These are phyloP conservation scores for Acheta domesticus DNA, from an alignment of 2,888 invertebrate genomes.

Conservation along the genomic window DNA sequence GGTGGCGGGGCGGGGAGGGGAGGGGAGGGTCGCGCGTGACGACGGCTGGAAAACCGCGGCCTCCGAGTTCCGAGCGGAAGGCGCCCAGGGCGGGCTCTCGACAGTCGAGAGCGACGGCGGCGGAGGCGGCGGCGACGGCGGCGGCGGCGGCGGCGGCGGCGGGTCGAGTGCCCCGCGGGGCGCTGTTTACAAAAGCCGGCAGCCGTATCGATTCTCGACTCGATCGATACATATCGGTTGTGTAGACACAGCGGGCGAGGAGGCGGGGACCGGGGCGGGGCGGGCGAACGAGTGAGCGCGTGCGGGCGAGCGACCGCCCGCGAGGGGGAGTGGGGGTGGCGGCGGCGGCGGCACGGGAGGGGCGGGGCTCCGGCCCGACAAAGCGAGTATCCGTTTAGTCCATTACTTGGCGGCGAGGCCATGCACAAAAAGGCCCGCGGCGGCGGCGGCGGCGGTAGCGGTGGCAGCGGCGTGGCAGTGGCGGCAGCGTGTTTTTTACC, in stretches of 20 bases:
- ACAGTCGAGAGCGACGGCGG: background rate
- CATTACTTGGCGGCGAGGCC: background rate
- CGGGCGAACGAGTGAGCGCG: background rate
- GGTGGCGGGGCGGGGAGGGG: too few species aligned
- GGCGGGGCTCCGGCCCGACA: background rate
- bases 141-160: background rate
- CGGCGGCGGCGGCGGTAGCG: too few species aligned
- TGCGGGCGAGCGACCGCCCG: too few species aligned
- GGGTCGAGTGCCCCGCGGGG: background rate
- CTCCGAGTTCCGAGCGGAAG: background rate
- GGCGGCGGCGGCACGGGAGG: background rate
- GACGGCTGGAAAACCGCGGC: too few species aligned
- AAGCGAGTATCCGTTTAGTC: background rate
- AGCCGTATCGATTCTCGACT: background rate
- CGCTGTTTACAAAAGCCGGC: constrained; percentile 18
- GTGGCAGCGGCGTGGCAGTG: too few species aligned
- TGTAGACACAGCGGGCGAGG: background rate
- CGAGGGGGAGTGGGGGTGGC: too few species aligned
- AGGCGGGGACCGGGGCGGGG: too few species aligned
- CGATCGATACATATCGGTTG: background rate
- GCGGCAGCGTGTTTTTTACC: background rate
- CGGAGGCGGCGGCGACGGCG: background rate
- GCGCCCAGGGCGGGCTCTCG: constrained; percentile 3
- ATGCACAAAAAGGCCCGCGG: background rate
- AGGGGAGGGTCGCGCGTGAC: too few species aligned